A percentile compares a stretch with the other conserved stretches of the same genome.
Evolutionary conservation across 1,140 invertebrate genomes (phyloP).

Genomic region (Heliothis subflexa): DNA sequence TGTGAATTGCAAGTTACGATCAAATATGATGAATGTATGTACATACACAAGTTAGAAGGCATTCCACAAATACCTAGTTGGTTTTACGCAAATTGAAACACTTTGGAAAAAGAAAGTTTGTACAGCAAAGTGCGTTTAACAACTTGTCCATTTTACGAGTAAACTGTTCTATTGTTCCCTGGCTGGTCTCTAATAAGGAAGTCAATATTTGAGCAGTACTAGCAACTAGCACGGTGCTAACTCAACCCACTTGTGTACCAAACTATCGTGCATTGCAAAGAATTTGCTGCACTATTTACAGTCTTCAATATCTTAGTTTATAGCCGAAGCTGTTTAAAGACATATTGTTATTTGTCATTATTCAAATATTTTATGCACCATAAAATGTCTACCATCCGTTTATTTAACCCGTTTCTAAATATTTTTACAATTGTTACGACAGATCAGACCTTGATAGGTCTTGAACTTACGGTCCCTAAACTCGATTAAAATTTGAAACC

Average conservation of each 20-base stretch:
- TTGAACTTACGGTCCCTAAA: slow-evolving; percentile 53
- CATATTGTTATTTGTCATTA: neutral
- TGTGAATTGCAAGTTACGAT: too few species aligned
- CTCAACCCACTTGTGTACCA: slow-evolving; percentile 28
- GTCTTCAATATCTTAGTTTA: slow-evolving; percentile 23
- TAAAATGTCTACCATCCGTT: neutral
- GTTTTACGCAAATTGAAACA: neutral
- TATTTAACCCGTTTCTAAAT: neutral
- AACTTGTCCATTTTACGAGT: slow-evolving; percentile 61
- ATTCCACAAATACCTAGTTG: neutral
- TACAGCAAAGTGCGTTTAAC: slow-evolving; percentile 30
- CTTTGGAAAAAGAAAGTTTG: slow-evolving; percentile 2
- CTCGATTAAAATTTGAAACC: slow-evolving; percentile 59
- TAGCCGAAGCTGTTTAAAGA: neutral
- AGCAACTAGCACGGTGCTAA: slow-evolving; percentile 53
- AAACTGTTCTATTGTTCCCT: slow-evolving; percentile 73
- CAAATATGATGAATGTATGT: neutral
- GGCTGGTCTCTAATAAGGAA: slow-evolving; percentile 78
- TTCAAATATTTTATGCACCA: neutral
- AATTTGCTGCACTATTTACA: neutral
- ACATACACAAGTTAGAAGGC: neutral
- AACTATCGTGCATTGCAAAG: slow-evolving; percentile 4
- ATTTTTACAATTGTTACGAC: neutral
- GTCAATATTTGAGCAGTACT: slow-evolving; percentile 78
- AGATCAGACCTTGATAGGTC: slow-evolving; percentile 45